Base-by-base conservation (phyloP, 2,888 invertebrate species). In the Phania funesta region DNA sequence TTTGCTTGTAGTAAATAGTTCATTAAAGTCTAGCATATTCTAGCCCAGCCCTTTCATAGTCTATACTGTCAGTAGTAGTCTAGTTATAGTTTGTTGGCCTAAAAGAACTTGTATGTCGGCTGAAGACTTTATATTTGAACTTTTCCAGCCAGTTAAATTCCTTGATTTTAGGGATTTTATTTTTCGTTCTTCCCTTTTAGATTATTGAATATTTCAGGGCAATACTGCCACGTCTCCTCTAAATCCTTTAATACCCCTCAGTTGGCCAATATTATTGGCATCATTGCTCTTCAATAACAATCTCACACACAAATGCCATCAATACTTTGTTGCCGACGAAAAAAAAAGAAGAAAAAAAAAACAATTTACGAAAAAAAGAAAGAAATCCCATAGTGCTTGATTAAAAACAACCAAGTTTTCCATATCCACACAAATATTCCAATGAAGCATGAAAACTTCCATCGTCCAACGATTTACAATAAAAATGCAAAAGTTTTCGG, bases 381-480 rank as follows among this genome's bases (percentile, higher is more conserved):
- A 38, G 24, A 58, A 58, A 67, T 56, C 24, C 48, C 11, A 16
- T 16, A 13, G 38, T 60, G 26, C 48, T 38, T 65, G 20, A 32
- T 38, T 32, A 54, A 73, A 29, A 44, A 22, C 11, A 52, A 29
- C 29, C 11, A 29, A 60, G 38, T 41, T 52, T 62, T 73, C 62
- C 29, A 32, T 44, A 62, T 73, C 16, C 29, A 7, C 48, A 29
- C 38, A 80, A 62, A 73, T 44, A 48, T 75, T 26, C 29, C 16
- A 70, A 9, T 80, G 54, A 68, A 54, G 54, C 60, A 67, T 46
- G 29, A 79, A 60, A 73, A 38, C 38, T 24, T 58, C 13, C n/a
- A 70, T 41, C 22, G 52, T 46, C 62, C n/a, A 26, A 2, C 20
- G 9, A 8, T 22, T 20, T 26, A 56, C 29, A 60, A 7, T 48